These are phyloP conservation scores for Alloplasta piceator DNA, from an alignment of 2,888 invertebrate genomes.

Conservation along the genomic window DNA sequence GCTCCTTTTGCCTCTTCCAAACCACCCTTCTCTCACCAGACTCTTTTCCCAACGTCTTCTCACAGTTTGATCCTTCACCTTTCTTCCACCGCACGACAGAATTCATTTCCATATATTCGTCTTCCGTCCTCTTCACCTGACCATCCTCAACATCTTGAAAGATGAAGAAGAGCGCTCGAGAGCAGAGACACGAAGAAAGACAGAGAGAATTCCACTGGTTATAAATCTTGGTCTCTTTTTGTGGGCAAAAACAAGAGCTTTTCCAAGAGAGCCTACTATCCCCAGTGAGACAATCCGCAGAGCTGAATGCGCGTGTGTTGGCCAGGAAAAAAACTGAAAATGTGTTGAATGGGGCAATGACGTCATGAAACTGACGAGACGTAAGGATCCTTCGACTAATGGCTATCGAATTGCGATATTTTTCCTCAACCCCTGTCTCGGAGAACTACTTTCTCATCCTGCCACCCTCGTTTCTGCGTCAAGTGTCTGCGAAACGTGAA, in stretches of 20 bases:
- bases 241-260: constrained; percentile 59
- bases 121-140: constrained; percentile 40
- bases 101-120: constrained; percentile 74
- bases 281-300: constrained; percentile 9
- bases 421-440: constrained; percentile 8
- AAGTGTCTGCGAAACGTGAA: not conserved
- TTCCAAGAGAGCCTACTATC: constrained; percentile 58
- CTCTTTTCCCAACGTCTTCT: constrained; percentile 54
- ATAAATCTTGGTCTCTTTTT: constrained; percentile 69
- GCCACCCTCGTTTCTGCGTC: constrained; percentile 10
- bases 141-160: constrained; percentile 10
- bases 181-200: not conserved
- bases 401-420: constrained; percentile 66
- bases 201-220: constrained; percentile 47
- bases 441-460: constrained; percentile 51
- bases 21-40: constrained; percentile 5
- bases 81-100: constrained; percentile 59
- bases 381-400: constrained; percentile 52
- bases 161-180: not conserved
- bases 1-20: constrained; percentile 42
- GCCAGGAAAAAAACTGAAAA: too few species aligned
- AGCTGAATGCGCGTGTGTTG: constrained; percentile 5
- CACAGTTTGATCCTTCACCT: constrained; percentile 66
- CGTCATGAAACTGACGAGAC: constrained; percentile 26
- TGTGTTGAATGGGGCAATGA: constrained; percentile 7